Evolutionary conservation across 2,113 vertebrate genomes (phyloP).

Genomic region (Himantopus leucocephalus): DNA sequence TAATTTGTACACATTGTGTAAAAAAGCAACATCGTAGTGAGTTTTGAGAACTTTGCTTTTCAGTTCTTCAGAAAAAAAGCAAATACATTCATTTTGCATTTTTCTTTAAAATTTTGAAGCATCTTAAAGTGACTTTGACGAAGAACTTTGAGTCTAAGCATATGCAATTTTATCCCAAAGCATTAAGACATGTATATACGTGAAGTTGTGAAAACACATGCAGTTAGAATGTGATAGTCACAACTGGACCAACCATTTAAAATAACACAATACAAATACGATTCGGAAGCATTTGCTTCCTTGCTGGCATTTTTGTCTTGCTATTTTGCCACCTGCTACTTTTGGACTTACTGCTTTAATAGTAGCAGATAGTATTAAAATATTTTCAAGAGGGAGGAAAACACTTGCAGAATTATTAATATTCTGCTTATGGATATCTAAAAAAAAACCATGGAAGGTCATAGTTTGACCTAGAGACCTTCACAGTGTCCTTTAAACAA

Average conservation of each 20-base stretch:
- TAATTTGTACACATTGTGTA: rapidly evolving
- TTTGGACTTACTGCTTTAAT: background rate
- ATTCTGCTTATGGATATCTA: constrained; percentile 16
- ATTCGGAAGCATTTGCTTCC: background rate
- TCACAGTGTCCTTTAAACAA: constrained; percentile 65
- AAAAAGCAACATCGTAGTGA: background rate
- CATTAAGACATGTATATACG: background rate
- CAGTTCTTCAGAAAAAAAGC: background rate
- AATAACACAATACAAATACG: background rate
- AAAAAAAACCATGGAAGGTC: constrained; percentile 13
- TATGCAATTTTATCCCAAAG: background rate
- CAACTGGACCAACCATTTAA: background rate
- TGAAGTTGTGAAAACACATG: background rate
- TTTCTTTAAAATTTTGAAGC: background rate
- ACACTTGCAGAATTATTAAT: constrained; percentile 32
- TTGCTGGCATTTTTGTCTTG: background rate
- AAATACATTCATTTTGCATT: background rate
- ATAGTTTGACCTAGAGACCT: constrained; percentile 54
- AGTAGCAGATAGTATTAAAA: background rate
- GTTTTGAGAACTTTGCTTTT: background rate
- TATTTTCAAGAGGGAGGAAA: background rate
- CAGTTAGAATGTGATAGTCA: background rate
- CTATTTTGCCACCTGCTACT: background rate
- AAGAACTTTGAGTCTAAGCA: background rate
- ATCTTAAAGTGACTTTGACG: background rate